These are phyloP conservation scores for Morus bassanus DNA, from an alignment of 2,797 vertebrate species.

Conservation along the genomic window DNA sequence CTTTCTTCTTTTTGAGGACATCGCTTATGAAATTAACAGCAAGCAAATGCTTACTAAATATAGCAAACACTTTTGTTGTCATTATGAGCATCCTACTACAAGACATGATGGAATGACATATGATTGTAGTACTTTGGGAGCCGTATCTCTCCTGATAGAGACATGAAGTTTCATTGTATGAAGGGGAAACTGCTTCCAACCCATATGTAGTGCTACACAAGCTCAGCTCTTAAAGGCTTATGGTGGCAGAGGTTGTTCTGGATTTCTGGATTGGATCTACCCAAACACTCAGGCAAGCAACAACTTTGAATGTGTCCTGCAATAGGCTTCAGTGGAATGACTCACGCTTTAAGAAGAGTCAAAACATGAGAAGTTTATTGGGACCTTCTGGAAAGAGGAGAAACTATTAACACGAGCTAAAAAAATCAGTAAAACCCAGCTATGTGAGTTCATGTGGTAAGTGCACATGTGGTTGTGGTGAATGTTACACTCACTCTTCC, in stretches of 20 bases:
- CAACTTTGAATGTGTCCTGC: background rate
- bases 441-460: background rate
- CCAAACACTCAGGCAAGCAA: background rate
- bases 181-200: background rate
- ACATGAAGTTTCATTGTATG: too few relatives aligned
- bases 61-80: background rate
- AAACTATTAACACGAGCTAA: background rate
- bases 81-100: background rate
- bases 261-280: background rate
- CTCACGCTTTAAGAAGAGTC: background rate
- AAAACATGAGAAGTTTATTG: background rate
- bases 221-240: background rate
- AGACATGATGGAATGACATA: background rate
- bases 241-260: background rate
- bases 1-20: background rate
- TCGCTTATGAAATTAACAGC: background rate
- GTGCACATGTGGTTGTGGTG: background rate
- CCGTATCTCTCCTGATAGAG: background rate
- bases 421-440: background rate
- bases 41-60: background rate
- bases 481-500: background rate
- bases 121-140: background rate
- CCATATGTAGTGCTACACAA: background rate
- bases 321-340: background rate
- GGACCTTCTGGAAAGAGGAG: background rate